These are phyloP conservation scores for Lacanobia wlatinum DNA, from an alignment of 2,888 invertebrate species.

Conservation along the genomic window DNA sequence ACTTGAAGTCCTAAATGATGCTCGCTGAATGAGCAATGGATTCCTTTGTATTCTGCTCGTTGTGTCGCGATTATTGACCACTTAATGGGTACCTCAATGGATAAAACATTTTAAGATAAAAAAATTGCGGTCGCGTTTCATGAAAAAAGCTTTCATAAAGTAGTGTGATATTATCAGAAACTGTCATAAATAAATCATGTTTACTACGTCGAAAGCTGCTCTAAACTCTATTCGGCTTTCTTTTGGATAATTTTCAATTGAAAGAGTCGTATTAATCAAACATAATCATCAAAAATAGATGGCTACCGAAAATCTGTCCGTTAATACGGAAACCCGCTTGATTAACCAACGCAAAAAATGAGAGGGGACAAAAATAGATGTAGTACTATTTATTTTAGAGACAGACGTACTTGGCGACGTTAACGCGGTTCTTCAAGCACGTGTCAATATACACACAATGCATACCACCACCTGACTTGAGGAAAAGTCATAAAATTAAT, in stretches of 20 bases:
- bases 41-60: slow-evolving; percentile 45
- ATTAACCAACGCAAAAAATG: slow-evolving; percentile 28
- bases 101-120: slow-evolving; percentile 9
- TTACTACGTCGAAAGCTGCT: background rate
- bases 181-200: background rate
- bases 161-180: background rate
- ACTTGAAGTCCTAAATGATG: slow-evolving; percentile 41
- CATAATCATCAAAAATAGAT: background rate
- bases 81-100: slow-evolving; percentile 19
- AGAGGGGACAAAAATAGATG: slow-evolving; percentile 11
- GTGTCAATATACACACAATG: slow-evolving; percentile 9
- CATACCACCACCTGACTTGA: slow-evolving; percentile 1
- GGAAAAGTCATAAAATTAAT: slow-evolving; percentile 28
- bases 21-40: slow-evolving; percentile 41
- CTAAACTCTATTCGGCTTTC: background rate
- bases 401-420: slow-evolving; percentile 12
- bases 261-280: background rate
- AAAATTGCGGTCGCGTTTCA: background rate
- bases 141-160: background rate
- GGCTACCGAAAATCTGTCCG: background rate
- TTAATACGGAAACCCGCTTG: slow-evolving; percentile 19
- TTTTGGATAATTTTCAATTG: no score
- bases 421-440: slow-evolving; percentile 1
- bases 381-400: slow-evolving; percentile 38
- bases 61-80: slow-evolving; percentile 31